phyloP scores from a whole-genome alignment of 2,113 vertebrate genomes.

The Chaenocephalus aceratus region DNA sequence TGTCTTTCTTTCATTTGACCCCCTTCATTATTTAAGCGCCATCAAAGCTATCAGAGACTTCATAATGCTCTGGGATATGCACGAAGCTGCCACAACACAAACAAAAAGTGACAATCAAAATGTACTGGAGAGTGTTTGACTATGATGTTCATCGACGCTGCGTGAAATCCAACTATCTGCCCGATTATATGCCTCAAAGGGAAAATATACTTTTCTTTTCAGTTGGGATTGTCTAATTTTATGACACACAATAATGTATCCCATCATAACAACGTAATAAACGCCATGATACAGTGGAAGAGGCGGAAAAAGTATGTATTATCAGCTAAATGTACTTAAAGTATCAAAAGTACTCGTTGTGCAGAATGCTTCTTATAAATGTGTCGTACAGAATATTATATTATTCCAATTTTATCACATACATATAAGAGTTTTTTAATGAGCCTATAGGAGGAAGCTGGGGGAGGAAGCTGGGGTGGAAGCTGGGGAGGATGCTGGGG shows the following conservation, averaged over 20 bases:
- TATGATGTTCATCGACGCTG: background rate
- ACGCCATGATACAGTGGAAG: conserved; percentile 1
- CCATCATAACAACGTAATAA: conserved; percentile 27
- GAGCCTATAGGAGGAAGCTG: too few species aligned
- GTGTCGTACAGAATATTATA: too few species aligned
- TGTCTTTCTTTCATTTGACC: conserved; percentile 1
- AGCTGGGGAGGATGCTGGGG: too few species aligned
- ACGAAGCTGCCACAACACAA: background rate
- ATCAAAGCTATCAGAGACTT: background rate
- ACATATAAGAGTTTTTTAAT: too few species aligned
- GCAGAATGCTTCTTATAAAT: too few species aligned
- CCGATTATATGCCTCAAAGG: too few species aligned
- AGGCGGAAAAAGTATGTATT: too few species aligned
- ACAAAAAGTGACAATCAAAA: conserved; percentile 3
- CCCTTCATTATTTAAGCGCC: background rate
- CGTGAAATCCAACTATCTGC: background rate
- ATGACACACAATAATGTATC: conserved; percentile 10
- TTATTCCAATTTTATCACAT: too few species aligned
- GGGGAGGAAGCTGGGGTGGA: too few species aligned
- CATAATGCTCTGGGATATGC: background rate
- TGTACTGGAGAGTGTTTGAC: background rate
- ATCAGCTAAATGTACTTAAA: too few species aligned
- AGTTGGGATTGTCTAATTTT: conserved; percentile 1
- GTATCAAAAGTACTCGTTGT: too few species aligned
- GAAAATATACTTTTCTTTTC: too few species aligned